Percentiles rank a stretch among this genome's conserved stretches.
These are phyloP conservation scores for Euplexia lucipara DNA, from an alignment of 2,888 invertebrate species.

Conservation along the genomic window DNA sequence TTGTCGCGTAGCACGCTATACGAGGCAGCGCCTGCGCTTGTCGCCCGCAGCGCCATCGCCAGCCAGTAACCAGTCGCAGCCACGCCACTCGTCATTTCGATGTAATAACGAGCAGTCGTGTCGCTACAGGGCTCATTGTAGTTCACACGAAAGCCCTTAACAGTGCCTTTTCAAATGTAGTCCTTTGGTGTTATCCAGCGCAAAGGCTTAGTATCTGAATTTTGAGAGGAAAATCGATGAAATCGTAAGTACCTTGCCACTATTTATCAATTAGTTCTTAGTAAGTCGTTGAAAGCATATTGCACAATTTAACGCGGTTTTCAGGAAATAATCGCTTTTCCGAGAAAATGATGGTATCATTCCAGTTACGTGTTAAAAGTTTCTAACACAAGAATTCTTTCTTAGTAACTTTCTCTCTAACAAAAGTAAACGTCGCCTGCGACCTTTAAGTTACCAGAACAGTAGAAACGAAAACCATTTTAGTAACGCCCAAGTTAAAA, in stretches of 20 bases:
- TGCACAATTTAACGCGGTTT: slow-evolving; percentile 74
- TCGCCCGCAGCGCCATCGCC: slow-evolving; percentile 46
- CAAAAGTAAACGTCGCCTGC: slow-evolving; percentile 27
- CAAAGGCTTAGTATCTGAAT: slow-evolving; percentile 80
- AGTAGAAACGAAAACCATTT: slow-evolving; percentile 20
- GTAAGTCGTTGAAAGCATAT: slow-evolving; percentile 67
- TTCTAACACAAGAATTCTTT: slow-evolving; percentile 13
- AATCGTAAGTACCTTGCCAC: slow-evolving; percentile 81
- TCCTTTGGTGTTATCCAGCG: slow-evolving; percentile 82
- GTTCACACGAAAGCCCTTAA: slow-evolving; percentile 89
- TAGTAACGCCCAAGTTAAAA: slow-evolving; percentile 10
- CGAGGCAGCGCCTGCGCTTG: slow-evolving; percentile 59
- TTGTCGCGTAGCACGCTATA: slow-evolving; percentile 36
- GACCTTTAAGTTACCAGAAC: slow-evolving; percentile 44
- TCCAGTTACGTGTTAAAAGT: background rate
- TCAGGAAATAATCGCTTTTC: slow-evolving; percentile 48
- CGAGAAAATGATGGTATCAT: slow-evolving; percentile 32
- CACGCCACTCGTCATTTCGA: slow-evolving; percentile 81
- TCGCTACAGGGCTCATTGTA: slow-evolving; percentile 88
- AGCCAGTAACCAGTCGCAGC: slow-evolving; percentile 24
- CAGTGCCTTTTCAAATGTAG: slow-evolving; percentile 90
- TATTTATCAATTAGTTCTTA: slow-evolving; percentile 42
- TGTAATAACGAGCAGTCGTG: slow-evolving; percentile 87
- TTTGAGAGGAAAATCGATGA: slow-evolving; percentile 88
- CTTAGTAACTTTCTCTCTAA: slow-evolving; percentile 66